Conservation (phyloP, 2,888 invertebrate genomes). For the Heliconius hortense region DNA sequence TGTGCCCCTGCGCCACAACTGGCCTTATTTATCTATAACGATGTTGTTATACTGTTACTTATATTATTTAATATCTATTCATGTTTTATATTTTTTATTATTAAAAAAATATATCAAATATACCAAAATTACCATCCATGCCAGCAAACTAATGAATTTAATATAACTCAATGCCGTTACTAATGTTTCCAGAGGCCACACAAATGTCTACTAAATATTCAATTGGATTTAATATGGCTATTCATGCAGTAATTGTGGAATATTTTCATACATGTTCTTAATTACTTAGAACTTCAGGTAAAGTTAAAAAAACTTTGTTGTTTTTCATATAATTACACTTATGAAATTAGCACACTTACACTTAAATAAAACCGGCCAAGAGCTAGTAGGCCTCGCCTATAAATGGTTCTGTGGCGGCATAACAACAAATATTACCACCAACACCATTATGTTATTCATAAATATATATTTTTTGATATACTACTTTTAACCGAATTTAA, state of each 20-base stretch:
- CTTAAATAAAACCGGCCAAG: background rate
- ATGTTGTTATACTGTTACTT: background rate
- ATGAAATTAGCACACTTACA: background rate
- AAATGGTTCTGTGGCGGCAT: no score
- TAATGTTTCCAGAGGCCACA: slow-evolving; percentile 69
- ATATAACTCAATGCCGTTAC: slow-evolving; percentile 64
- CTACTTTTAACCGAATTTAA: no score
- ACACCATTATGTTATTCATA: no score
- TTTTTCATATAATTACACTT: background rate
- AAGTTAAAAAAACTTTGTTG: background rate
- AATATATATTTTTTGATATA: no score
- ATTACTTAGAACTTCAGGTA: slow-evolving; percentile 1
- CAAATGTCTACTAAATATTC: slow-evolving; percentile 69
- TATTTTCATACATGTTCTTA: slow-evolving; percentile 15
- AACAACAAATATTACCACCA: no score
- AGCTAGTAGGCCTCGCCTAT: background rate
- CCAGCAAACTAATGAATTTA: slow-evolving; percentile 59
- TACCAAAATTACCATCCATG: slow-evolving; percentile 27
- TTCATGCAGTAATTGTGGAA: slow-evolving; percentile 5
- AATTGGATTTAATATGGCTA: slow-evolving; percentile 56
- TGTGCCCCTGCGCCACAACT: no score
- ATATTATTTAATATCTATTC: background rate
- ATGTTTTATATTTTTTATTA: background rate
- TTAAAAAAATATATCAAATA: background rate
- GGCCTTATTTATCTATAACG: background rate